These are phyloP conservation scores for Dasyprocta punctata DNA, from an alignment of 2,113 vertebrate species.

Conservation along the genomic window DNA sequence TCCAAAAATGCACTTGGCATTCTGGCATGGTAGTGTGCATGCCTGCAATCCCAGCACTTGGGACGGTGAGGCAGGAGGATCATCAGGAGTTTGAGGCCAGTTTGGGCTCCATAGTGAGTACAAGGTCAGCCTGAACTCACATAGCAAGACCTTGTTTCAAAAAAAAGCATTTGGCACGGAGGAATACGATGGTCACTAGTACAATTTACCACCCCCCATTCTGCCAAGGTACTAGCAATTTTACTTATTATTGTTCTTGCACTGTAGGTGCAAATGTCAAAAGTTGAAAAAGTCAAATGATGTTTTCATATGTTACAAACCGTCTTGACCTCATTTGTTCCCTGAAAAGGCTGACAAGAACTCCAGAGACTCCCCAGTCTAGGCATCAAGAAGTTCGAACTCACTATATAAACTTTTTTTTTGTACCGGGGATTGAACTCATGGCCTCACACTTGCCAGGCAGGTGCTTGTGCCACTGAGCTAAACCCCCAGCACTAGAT, in stretches of 20 bases:
- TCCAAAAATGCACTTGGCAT: background rate
- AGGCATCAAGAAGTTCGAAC: background rate
- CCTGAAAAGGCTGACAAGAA: background rate
- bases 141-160: background rate
- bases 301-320: background rate
- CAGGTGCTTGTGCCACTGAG: too few relatives aligned
- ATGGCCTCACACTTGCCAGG: too few relatives aligned
- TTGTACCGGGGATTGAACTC: too few relatives aligned
- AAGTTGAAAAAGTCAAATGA: background rate
- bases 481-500: too few relatives aligned
- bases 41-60: background rate
- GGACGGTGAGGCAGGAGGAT: background rate
- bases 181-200: background rate
- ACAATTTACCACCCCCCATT: background rate
- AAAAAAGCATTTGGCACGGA: background rate
- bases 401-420: slow-evolving; percentile 20
- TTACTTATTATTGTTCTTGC: background rate
- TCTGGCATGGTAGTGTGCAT: background rate
- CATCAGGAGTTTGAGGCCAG: background rate
- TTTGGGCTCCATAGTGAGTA: background rate
- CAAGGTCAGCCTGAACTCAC: background rate
- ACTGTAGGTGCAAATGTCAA: background rate
- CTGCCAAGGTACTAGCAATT: background rate
- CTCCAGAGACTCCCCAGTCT: background rate
- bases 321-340: background rate